phyloP scores from a whole-genome alignment of 2,113 vertebrate genomes.

The Columbina picui region DNA sequence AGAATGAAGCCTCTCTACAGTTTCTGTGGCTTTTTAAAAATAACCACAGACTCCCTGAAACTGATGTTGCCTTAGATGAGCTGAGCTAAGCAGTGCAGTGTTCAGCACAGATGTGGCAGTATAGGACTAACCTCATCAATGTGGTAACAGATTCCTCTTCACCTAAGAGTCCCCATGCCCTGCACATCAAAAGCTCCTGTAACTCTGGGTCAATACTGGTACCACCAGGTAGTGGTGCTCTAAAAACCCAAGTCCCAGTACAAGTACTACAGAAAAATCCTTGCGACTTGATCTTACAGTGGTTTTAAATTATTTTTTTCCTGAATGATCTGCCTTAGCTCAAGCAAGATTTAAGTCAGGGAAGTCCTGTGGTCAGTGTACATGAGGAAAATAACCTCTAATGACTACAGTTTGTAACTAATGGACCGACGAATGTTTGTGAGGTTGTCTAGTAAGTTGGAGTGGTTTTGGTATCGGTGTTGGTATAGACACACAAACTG shows the following conservation, averaged over 20 bases:
- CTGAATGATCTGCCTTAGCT: background rate
- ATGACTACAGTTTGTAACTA: background rate
- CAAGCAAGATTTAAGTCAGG: background rate
- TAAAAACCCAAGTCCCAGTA: background rate
- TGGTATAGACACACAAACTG: background rate
- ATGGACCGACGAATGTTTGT: background rate
- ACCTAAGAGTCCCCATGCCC: background rate
- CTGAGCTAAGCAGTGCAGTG: background rate
- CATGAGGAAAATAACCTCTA: background rate
- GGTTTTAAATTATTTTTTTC: background rate
- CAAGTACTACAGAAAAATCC: background rate
- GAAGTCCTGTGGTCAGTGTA: background rate
- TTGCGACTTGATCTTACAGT: background rate
- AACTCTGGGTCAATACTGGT: background rate
- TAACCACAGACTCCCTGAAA: background rate
- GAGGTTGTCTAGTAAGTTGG: background rate
- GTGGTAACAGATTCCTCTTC: background rate
- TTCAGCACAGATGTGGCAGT: background rate
- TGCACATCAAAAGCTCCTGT: background rate
- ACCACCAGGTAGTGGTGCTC: background rate
- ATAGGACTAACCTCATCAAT: background rate
- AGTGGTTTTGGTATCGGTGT: background rate
- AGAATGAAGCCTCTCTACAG: background rate
- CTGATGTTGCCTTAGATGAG: background rate
- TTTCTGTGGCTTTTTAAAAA: constrained; percentile 27